Conservation (phyloP, 1,140 invertebrate species). For the Cydia pomonella region DNA sequence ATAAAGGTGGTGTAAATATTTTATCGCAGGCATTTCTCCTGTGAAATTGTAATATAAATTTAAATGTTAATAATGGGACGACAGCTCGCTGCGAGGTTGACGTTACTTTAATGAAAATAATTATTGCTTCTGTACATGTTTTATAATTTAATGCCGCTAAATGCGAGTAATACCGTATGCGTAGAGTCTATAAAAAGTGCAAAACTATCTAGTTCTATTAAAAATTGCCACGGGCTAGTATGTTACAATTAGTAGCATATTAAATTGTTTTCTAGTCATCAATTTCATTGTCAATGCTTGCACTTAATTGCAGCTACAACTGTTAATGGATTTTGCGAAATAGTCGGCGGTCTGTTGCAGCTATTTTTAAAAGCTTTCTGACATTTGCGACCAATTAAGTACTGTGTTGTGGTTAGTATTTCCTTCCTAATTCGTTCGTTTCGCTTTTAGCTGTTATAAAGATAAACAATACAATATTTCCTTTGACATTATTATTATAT, state of each 20-base stretch:
- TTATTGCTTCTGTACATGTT: conserved; percentile 53
- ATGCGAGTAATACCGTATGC: conserved; percentile 3
- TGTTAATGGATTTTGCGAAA: conserved; percentile 67
- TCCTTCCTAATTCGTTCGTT: background rate
- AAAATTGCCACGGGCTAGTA: background rate
- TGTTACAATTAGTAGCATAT: conserved; percentile 24
- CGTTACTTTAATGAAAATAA: conserved; percentile 51
- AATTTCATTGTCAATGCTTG: conserved; percentile 31
- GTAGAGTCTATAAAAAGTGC: background rate
- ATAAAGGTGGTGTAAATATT: conserved; percentile 51
- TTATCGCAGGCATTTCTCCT: conserved; percentile 55
- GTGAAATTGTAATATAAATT: conserved; percentile 57
- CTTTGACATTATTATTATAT: too few relatives aligned
- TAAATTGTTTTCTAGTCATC: conserved; percentile 29
- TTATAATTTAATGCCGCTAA: conserved; percentile 42
- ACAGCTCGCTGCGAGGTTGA: conserved; percentile 49
- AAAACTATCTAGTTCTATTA: conserved; percentile 29
- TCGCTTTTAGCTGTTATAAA: background rate
- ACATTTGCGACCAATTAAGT: conserved; percentile 58
- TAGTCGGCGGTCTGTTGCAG: conserved; percentile 60
- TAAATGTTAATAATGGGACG: conserved; percentile 61
- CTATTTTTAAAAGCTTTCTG: conserved; percentile 74
- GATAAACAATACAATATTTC: background rate
- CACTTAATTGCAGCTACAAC: conserved; percentile 41
- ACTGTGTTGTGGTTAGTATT: background rate